Conservation (phyloP, 2,888 invertebrate species). For the Drosophila diplacantha region DNA sequence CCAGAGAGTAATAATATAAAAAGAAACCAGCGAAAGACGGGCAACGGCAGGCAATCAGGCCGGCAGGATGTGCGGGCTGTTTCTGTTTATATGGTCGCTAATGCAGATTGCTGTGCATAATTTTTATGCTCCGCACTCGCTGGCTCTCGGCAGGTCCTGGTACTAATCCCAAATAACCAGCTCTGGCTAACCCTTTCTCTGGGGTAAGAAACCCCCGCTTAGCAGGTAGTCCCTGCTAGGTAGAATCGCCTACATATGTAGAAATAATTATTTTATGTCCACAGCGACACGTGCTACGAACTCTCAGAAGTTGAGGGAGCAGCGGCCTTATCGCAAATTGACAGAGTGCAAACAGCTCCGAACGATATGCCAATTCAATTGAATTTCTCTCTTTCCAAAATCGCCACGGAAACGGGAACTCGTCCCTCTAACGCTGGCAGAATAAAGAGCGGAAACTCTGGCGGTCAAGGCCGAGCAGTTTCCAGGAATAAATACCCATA, state of each 20-base stretch:
- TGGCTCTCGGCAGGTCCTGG: slow-evolving; percentile 19
- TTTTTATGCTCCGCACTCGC: slow-evolving; percentile 7
- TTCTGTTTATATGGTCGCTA: slow-evolving; percentile 22
- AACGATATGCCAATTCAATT: slow-evolving; percentile 22
- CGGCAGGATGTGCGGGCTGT: slow-evolving; percentile 46
- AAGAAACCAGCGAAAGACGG: not conserved
- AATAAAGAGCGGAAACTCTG: not conserved
- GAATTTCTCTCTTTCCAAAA: slow-evolving; percentile 12
- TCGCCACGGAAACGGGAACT: slow-evolving; percentile 17
- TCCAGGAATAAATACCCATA: not conserved
- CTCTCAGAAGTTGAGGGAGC: not conserved
- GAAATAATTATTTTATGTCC: not conserved
- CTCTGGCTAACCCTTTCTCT: not conserved
- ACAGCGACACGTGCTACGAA: slow-evolving; percentile 21
- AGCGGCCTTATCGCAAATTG: slow-evolving; percentile 17
- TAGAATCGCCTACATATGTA: not conserved
- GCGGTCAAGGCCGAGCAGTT: slow-evolving; percentile 1
- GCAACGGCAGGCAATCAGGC: not conserved
- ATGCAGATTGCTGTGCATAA: slow-evolving; percentile 27
- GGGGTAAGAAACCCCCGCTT: not conserved
- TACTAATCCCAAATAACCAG: slow-evolving; percentile 39
- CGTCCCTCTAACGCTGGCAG: slow-evolving; percentile 2
- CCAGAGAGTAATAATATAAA: slow-evolving; percentile 3
- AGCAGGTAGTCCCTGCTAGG: slow-evolving; percentile 7
- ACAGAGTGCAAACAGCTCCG: slow-evolving; percentile 12